Base-by-base conservation (phyloP, 2,797 vertebrate genomes). In the Heliangelus exortis region DNA sequence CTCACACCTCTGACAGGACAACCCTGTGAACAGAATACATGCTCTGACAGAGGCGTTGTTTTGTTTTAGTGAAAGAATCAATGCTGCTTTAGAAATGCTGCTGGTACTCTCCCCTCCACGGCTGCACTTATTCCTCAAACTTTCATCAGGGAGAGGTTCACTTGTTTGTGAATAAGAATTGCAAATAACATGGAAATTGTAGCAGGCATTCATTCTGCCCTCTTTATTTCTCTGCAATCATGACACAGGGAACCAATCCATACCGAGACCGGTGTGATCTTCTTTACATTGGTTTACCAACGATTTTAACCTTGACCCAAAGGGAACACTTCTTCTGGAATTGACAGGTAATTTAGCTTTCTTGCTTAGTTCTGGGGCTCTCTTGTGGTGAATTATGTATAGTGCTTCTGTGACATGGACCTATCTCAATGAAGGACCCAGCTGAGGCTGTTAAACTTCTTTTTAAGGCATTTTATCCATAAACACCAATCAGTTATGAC, bases 381-480 rank as follows among this genome's bases (percentile, higher is more conserved):
- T 96, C 97, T 92, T 97, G 96, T 97, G 97, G 97, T 98, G 97
- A 98, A 98, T 98, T 97, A 98, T 97, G 97, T 96, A 98, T 97
- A 96, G 95, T 93, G 93, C 96, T 97, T 93, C 95, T 92, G 48
- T 96, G 95, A 95, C 96, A 88, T 58, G 85, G 97, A 97, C 94
- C 95, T 96, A 95, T 97, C 96, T 92, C 96, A 96, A 57, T 90
- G 55, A 96, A 97, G 93, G 85, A 96, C 73, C 51, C 67, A 96
- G 93, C 81, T 14, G 53, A 95, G 96, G 91, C 96, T 93, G 72
- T 97, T 95, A 96, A 97, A 97, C 87, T 96, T 95, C 89, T 90
- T 97, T 93, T 95, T 94, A 97, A 95, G 94, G 89, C 80, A 94
- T 95, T 96, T 96, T 92, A 58, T 33, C 87, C 61, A 87, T 29